phyloP scores from a whole-genome alignment of 2,888 invertebrate genomes.

The Diadegma fenestrale region DNA sequence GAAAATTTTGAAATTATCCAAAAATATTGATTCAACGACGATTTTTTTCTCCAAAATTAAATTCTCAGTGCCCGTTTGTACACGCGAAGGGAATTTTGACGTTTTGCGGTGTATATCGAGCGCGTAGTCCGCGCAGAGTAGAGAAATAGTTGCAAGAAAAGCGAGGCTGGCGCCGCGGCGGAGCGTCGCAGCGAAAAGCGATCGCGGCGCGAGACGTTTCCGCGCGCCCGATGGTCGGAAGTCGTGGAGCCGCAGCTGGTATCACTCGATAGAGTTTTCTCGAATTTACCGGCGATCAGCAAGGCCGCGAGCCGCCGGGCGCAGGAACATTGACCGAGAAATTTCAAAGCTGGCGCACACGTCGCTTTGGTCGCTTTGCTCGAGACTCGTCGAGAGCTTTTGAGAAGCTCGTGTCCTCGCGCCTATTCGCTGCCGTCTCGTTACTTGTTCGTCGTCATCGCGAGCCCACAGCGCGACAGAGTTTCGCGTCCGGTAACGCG shows the following conservation, averaged over 20 bases:
- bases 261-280: background rate
- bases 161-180: constrained; percentile 66
- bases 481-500: constrained; percentile 3
- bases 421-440: constrained; percentile 29
- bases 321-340: background rate
- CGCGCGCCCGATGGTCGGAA: constrained; percentile 45
- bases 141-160: constrained; percentile 8
- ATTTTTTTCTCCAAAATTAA: no score
- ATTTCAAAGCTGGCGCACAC: background rate
- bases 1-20: no score
- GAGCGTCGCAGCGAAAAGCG: constrained; percentile 28
- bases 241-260: background rate
- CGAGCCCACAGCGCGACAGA: background rate
- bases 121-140: background rate
- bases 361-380: constrained; percentile 18
- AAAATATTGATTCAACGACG: no score
- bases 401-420: constrained; percentile 34
- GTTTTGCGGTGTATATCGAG: background rate
- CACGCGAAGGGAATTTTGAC: no score
- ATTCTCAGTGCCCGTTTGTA: no score
- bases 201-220: constrained; percentile 55
- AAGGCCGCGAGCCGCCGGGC: background rate
- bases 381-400: constrained; percentile 34
- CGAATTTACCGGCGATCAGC: constrained; percentile 19
- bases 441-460: constrained; percentile 28